These are phyloP conservation scores for Desoria tigrina DNA, from an alignment of 2,888 invertebrate genomes.

Conservation along the genomic window DNA sequence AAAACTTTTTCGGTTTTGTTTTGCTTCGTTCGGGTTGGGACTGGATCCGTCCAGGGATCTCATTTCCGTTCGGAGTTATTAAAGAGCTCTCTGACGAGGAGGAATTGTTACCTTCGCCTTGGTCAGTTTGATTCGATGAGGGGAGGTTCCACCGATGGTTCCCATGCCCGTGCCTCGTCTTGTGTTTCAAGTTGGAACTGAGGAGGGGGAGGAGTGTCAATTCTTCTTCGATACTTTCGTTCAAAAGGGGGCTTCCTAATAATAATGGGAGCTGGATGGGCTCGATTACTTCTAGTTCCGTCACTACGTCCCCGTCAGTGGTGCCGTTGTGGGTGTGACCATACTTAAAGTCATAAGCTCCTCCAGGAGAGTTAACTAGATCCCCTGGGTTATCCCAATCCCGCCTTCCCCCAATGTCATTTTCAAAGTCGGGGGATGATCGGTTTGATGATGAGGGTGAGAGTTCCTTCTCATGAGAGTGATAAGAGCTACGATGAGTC, in stretches of 20 bases:
- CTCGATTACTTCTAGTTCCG: too few relatives aligned
- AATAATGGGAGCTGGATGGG: background rate
- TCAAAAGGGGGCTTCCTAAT: background rate
- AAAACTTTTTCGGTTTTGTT: slow-evolving; percentile 4
- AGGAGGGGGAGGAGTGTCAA: background rate
- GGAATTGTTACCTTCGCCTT: background rate
- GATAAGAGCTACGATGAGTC: slow-evolving; percentile 38
- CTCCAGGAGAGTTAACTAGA: background rate
- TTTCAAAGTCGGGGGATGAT: slow-evolving; percentile 26
- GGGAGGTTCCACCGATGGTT: slow-evolving; percentile 8
- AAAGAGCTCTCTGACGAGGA: background rate
- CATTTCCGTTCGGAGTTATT: background rate
- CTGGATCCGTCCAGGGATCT: background rate
- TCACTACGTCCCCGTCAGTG: too few relatives aligned
- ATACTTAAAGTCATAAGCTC: too few relatives aligned
- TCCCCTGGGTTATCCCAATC: slow-evolving; percentile 7
- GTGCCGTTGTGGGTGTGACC: too few relatives aligned
- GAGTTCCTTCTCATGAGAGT: slow-evolving; percentile 35
- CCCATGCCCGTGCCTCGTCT: background rate
- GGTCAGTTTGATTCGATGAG: background rate
- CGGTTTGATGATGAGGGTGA: slow-evolving; percentile 24
- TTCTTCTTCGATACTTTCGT: background rate
- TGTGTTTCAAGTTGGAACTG: background rate
- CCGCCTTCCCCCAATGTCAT: slow-evolving; percentile 16
- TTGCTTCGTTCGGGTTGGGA: background rate